Evolutionary conservation across 2,113 vertebrate genomes (phyloP).

Genomic region (Nanger granti): DNA sequence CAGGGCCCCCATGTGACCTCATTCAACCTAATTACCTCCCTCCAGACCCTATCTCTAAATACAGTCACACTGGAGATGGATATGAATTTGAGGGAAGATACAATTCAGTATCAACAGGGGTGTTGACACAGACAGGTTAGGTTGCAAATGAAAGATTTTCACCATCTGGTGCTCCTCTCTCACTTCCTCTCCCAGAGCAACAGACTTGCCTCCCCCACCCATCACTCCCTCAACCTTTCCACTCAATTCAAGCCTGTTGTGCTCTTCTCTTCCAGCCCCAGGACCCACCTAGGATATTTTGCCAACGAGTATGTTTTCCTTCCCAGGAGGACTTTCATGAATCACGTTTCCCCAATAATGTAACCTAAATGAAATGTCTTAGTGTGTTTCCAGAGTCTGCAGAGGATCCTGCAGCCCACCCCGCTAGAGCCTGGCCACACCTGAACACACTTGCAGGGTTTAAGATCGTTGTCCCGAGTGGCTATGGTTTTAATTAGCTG

Average conservation of each 20-base stretch:
- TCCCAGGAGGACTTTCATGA: background rate
- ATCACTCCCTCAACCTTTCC: background rate
- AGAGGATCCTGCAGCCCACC: background rate
- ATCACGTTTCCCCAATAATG: background rate
- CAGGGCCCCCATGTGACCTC: background rate
- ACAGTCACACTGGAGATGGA: background rate
- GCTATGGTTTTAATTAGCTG: constrained; percentile 13
- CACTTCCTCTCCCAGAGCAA: background rate
- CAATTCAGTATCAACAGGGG: background rate
- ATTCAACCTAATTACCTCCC: background rate
- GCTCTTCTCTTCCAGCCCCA: background rate
- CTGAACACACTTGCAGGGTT: background rate
- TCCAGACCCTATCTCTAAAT: background rate
- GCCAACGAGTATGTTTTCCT: background rate
- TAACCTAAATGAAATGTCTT: background rate
- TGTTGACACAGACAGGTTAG: background rate
- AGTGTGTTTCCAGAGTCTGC: background rate
- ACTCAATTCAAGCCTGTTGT: background rate
- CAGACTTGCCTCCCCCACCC: background rate
- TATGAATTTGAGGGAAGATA: background rate
- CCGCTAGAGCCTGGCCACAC: background rate
- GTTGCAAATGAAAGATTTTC: background rate
- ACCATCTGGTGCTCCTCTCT: background rate
- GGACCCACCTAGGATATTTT: background rate
- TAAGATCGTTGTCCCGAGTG: background rate